A percentile compares a stretch with the other conserved stretches of the same genome.
Evolutionary conservation across 1,140 invertebrate genomes (phyloP).

Genomic region (Nephila pilipes): DNA sequence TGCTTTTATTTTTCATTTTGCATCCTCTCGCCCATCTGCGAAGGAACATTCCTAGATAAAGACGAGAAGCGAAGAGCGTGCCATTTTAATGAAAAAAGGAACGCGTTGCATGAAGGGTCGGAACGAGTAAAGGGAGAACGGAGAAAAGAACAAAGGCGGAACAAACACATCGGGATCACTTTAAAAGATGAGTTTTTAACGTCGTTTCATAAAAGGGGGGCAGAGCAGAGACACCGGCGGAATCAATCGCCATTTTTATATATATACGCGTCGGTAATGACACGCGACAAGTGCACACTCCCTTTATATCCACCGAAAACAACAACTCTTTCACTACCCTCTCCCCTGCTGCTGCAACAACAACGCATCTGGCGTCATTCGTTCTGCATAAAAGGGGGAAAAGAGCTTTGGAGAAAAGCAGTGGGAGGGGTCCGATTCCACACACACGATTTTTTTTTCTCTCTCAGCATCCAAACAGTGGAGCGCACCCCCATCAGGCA

Average conservation of each 20-base stretch:
- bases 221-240: neutral
- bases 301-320: slow-evolving; percentile 60
- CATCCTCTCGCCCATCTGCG: too few species aligned
- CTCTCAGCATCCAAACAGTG: slow-evolving; percentile 34
- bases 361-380: slow-evolving; percentile 72
- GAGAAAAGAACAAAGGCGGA: neutral
- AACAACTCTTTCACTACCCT: slow-evolving; percentile 46
- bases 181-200: slow-evolving; percentile 37
- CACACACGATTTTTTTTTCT: neutral
- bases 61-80: neutral
- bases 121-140: neutral
- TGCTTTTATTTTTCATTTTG: neutral
- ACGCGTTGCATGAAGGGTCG: neutral
- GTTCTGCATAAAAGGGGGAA: slow-evolving; percentile 7
- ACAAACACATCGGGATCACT: neutral
- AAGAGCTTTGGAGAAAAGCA: slow-evolving; percentile 4
- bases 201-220: neutral
- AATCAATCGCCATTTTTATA: slow-evolving; percentile 48
- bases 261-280: slow-evolving; percentile 32
- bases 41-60: too few species aligned
- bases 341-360: neutral
- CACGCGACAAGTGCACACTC: slow-evolving; percentile 62
- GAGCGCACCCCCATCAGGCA: neutral
- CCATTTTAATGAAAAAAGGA: neutral
- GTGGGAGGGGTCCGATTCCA: neutral